Percentiles rank a stretch among this genome's conserved stretches.
These are phyloP conservation scores for Isurus oxyrinchus DNA, from an alignment of 2,113 vertebrate genomes.

Conservation along the genomic window DNA sequence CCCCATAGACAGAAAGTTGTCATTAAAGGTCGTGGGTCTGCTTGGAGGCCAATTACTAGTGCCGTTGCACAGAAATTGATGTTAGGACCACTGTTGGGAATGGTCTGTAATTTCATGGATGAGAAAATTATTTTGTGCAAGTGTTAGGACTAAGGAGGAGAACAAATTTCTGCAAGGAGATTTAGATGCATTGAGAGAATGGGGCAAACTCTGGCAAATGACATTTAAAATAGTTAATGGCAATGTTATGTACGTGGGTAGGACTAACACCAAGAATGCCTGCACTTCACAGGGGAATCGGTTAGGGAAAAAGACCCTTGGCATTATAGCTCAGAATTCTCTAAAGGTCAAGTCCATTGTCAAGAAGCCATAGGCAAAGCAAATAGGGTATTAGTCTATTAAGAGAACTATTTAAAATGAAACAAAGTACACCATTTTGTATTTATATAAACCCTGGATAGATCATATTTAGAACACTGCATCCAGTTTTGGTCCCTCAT, in stretches of 20 bases:
- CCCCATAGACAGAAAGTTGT: background rate
- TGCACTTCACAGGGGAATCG: background rate
- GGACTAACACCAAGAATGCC: background rate
- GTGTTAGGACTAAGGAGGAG: background rate
- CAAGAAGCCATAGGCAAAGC: background rate
- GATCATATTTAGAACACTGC: background rate
- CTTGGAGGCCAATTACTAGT: background rate
- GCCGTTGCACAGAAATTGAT: background rate
- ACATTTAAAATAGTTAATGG: background rate
- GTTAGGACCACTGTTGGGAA: background rate
- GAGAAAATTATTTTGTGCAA: background rate
- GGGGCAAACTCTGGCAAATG: background rate
- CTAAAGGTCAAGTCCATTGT: background rate
- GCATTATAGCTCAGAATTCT: background rate
- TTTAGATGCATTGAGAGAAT: background rate
- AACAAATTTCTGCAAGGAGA: background rate
- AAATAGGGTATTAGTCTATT: background rate
- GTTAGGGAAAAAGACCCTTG: background rate
- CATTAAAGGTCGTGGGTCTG: background rate
- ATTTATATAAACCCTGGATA: background rate
- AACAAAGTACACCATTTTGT: background rate
- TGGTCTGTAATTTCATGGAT: background rate
- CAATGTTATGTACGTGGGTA: background rate
- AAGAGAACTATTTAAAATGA: background rate
- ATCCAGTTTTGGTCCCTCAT: background rate